Evolutionary conservation across 2,113 vertebrate species (phyloP).

Genomic region (Speoplatyrhinus poulsoni): DNA sequence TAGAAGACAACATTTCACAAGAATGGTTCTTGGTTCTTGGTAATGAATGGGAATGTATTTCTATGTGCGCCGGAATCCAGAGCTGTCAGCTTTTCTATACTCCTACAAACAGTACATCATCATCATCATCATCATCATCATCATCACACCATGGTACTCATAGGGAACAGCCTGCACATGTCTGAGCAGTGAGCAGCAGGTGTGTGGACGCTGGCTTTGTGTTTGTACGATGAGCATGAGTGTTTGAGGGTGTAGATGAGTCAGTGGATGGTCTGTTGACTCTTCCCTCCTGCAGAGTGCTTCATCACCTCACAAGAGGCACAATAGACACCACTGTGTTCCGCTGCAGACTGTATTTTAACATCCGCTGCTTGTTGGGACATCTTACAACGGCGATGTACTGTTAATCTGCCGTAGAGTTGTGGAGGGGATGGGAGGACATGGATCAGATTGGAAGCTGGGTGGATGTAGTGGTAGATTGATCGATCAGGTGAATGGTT

Average conservation of each 20-base stretch:
- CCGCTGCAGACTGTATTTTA: not conserved
- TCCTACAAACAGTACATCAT: too few species aligned
- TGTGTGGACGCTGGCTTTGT: not conserved
- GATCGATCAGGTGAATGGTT: constrained; percentile 38
- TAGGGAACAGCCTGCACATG: constrained; percentile 4
- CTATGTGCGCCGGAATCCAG: too few species aligned
- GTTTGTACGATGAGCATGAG: not conserved
- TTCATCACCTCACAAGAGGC: constrained; percentile 5
- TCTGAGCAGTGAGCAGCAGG: not conserved
- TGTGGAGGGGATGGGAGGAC: not conserved
- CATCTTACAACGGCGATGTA: too few species aligned
- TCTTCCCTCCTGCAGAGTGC: not conserved
- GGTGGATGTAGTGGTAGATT: not conserved
- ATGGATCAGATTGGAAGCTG: not conserved
- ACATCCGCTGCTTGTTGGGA: not conserved
- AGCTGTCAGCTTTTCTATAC: too few species aligned
- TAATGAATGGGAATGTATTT: too few species aligned
- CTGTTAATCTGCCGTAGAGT: not conserved
- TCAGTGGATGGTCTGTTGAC: not conserved
- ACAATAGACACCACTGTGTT: constrained; percentile 1
- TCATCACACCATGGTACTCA: not conserved
- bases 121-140: too few species aligned
- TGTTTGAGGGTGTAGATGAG: not conserved
- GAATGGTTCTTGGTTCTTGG: too few species aligned
- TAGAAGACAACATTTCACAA: too few species aligned